Conservation (phyloP, 2,797 vertebrate species). For the Meriones psammophilus region DNA sequence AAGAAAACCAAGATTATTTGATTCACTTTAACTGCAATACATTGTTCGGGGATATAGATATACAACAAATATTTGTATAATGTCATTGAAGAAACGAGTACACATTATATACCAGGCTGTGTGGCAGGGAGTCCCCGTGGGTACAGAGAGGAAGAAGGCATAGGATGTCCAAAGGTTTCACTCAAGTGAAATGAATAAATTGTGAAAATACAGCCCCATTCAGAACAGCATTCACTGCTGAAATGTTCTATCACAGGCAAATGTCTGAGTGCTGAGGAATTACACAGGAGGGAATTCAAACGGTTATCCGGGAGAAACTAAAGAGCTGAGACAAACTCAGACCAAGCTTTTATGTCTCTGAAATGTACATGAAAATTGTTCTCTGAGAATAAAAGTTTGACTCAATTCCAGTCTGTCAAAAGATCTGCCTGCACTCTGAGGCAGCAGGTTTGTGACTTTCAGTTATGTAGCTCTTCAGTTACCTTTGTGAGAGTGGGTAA, state of each 20-base stretch:
- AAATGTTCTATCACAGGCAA: neutral
- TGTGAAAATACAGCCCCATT: neutral
- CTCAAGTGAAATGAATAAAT: neutral
- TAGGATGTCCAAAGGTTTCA: neutral
- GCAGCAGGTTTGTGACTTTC: conserved; percentile 2
- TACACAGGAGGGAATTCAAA: neutral
- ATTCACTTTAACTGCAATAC: neutral
- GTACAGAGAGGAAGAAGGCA: neutral
- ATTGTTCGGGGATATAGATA: neutral
- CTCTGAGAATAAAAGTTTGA: conserved; percentile 14
- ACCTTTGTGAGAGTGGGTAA: neutral
- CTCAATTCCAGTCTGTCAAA: neutral
- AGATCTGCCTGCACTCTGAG: neutral
- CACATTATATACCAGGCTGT: neutral
- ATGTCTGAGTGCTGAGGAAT: neutral
- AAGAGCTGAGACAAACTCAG: neutral
- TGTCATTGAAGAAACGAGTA: neutral
- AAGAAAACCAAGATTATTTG: neutral
- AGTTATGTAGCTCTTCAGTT: neutral
- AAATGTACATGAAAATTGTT: neutral
- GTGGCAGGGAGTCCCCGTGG: neutral
- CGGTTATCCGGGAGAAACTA: neutral
- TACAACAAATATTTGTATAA: neutral
- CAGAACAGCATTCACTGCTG: neutral
- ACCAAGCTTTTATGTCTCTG: neutral